These are phyloP conservation scores for Eupithecia pulchellata DNA, from an alignment of 2,888 invertebrate genomes.

Conservation along the genomic window DNA sequence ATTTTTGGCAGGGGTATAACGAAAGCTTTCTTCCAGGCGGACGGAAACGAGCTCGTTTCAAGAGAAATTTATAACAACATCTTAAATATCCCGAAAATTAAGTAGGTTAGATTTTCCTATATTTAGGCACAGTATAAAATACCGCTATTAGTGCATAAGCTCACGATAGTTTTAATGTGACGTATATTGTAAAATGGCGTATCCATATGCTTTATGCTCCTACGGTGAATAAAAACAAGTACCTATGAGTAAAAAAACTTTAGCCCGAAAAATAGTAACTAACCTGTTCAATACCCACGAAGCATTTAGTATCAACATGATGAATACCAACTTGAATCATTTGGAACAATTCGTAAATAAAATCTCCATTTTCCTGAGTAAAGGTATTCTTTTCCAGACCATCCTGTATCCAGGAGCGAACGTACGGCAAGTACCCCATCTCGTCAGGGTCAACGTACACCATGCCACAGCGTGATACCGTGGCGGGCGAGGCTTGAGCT, in stretches of 20 bases:
- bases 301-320: constrained; percentile 89
- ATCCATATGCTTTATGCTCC: background rate
- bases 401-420: constrained; percentile 90
- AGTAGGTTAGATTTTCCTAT: too few species aligned
- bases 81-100: background rate
- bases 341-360: constrained; percentile 88
- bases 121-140: background rate
- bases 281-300: constrained; percentile 90
- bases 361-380: constrained; percentile 85
- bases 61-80: too few species aligned
- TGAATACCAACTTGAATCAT: constrained; percentile 88
- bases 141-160: background rate
- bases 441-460: constrained; percentile 95
- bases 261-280: background rate
- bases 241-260: background rate
- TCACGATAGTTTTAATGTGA: background rate
- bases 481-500: constrained; percentile 96
- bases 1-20: too few species aligned
- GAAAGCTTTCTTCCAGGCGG: too few species aligned
- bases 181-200: background rate
- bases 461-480: constrained; percentile 94
- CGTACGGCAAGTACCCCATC: constrained; percentile 92
- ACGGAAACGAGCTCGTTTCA: too few species aligned
- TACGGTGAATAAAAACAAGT: background rate
- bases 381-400: constrained; percentile 79